Evolutionary conservation across 2,888 invertebrate genomes (phyloP), one percentile per base, ranked within the genome.

Genomic region (Idaea biselata): DNA sequence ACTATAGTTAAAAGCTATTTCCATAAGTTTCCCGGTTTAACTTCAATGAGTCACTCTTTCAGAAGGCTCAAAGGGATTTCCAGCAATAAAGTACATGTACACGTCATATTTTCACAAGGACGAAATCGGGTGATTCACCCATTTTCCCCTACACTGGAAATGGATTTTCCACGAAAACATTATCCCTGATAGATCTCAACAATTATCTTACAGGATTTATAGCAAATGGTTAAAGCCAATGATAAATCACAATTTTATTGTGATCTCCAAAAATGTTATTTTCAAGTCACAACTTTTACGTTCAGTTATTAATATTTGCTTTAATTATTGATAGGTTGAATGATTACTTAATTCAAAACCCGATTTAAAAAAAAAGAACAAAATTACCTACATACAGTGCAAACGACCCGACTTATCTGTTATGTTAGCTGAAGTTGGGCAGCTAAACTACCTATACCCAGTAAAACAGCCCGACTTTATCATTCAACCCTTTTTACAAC

Each of bases 41-140:
- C 32, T 53, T 18, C 58, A 44, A 56, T 72, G 70, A 72, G 60
- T 72, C 70, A 70, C 63, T 25, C 18, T 58, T 61, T 60, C 33
- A 55, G 58, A 16, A 66, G 55, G 59, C 58, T 67, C 16, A 4
- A 58, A 64, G 71, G 68, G 60, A 66, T 72, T 65, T 63, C 68
- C 66, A 59, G 25, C 33, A 4, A 25, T 31, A 60, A 56, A 44
- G 14, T 44, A 44, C 25, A 25, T 16, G 53, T 58, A 70, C 63
- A 65, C 68, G 71, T 70, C 68, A 71, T 68, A 60, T 16, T 62
- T 57, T 58, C 55, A 17, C 53, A 55, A 68, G 62, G 56, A 70
- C 60, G 63, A 63, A 53, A 67, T 58, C 53, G 53, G 53, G 59
- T 70, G 68, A 68, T 59, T 68, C 68, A 71, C 60, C 32, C 60